These are phyloP conservation scores for Potamarius usumacintae DNA, from an alignment of 2,113 vertebrate species.

Conservation along the genomic window DNA sequence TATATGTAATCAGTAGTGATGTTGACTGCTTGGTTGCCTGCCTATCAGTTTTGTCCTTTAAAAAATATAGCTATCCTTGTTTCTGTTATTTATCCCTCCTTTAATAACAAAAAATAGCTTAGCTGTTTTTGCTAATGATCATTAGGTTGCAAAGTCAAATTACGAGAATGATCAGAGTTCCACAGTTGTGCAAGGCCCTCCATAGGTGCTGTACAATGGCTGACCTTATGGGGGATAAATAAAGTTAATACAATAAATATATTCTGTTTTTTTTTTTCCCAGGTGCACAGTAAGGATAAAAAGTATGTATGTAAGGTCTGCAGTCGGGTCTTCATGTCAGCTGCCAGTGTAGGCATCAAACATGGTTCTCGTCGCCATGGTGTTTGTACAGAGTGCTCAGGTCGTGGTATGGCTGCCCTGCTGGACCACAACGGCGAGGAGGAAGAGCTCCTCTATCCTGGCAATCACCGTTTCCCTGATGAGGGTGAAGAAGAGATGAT, in stretches of 20 bases:
- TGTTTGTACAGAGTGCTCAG: conserved; percentile 88
- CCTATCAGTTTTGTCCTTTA: background rate
- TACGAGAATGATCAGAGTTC: background rate
- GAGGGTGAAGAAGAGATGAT: conserved; percentile 77
- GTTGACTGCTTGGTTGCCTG: background rate
- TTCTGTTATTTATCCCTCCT: background rate
- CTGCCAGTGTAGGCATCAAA: conserved; percentile 96
- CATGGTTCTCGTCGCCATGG: conserved; percentile 95
- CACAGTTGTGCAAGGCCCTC: background rate
- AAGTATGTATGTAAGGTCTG: conserved; percentile 98
- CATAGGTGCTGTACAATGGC: background rate
- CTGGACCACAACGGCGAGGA: conserved; percentile 82
- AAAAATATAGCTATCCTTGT: background rate
- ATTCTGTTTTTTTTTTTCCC: conserved; percentile 15
- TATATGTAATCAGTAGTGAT: background rate
- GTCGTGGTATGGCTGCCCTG: conserved; percentile 77
- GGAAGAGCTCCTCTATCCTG: conserved; percentile 81
- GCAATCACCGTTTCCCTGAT: conserved; percentile 80
- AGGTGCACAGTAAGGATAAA: conserved; percentile 99
- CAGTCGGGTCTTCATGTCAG: conserved; percentile 95
- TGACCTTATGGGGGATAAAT: background rate
- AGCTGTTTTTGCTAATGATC: background rate
- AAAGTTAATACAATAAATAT: background rate
- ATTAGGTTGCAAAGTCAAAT: background rate
- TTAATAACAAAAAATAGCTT: background rate